These are phyloP conservation scores for Ichneumon xanthorius DNA, from an alignment of 2,888 invertebrate genomes.

Conservation along the genomic window DNA sequence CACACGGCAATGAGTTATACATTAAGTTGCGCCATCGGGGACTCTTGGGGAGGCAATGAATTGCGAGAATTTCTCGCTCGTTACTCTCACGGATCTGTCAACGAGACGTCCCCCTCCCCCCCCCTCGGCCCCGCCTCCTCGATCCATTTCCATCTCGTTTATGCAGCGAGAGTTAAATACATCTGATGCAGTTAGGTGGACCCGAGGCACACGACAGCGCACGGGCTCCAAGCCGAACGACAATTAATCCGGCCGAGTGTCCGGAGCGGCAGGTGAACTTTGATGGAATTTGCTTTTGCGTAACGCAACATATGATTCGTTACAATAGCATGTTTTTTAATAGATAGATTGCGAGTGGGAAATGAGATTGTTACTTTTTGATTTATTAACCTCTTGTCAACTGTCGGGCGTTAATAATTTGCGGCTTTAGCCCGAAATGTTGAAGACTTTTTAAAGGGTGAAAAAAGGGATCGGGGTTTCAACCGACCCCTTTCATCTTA, in stretches of 20 bases:
- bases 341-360: background rate
- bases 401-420: too few species aligned
- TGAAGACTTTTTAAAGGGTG: too few species aligned
- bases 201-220: conserved; percentile 28
- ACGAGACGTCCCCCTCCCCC: conserved; percentile 30
- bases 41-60: conserved; percentile 57
- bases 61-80: conserved; percentile 68
- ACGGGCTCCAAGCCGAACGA: conserved; percentile 30
- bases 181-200: conserved; percentile 45
- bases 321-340: background rate
- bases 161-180: conserved; percentile 26
- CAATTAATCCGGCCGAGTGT: conserved; percentile 32
- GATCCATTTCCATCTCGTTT: conserved; percentile 34
- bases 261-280: conserved; percentile 52
- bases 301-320: background rate
- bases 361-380: background rate
- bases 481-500: too few species aligned
- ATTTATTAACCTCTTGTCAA: background rate
- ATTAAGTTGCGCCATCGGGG: conserved; percentile 58
- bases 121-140: conserved; percentile 23
- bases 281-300: conserved; percentile 42
- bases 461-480: too few species aligned
- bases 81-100: conserved; percentile 67
- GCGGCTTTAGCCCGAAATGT: too few species aligned
- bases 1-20: conserved; percentile 40